These are phyloP conservation scores for Charanyca ferruginea DNA, from an alignment of 2,888 invertebrate genomes.

Conservation along the genomic window DNA sequence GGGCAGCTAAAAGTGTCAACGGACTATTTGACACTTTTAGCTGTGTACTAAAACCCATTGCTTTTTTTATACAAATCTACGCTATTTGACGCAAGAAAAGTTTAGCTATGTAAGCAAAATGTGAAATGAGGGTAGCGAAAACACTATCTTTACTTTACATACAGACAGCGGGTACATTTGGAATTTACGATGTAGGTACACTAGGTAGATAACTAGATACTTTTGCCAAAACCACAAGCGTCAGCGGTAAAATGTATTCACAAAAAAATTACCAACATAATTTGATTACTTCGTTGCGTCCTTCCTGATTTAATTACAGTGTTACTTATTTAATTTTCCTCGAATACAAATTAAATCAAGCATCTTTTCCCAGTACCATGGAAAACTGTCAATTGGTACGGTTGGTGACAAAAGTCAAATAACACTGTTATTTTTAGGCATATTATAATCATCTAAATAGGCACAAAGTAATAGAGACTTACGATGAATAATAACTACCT, in stretches of 20 bases:
- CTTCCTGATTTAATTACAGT: slow-evolving; percentile 3
- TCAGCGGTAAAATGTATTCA: not conserved
- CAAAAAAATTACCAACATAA: not conserved
- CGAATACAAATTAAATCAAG: not conserved
- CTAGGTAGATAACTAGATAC: not conserved
- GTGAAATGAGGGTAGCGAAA: slow-evolving; percentile 23
- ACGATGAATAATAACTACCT: no score
- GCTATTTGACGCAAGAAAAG: not conserved
- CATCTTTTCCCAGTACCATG: not conserved
- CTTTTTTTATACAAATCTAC: not conserved
- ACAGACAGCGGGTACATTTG: slow-evolving; percentile 9
- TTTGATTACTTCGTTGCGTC: not conserved
- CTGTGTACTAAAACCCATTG: not conserved
- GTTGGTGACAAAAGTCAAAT: not conserved
- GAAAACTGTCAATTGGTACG: slow-evolving; percentile 7
- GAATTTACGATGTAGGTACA: slow-evolving; percentile 26
- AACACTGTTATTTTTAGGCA: not conserved
- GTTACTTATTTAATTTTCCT: not conserved
- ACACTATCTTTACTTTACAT: slow-evolving; percentile 13
- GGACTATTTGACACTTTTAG: slow-evolving; percentile 2
- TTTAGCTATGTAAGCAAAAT: not conserved
- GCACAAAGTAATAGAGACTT: not conserved
- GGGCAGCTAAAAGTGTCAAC: no score
- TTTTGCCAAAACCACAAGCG: slow-evolving; percentile 7
- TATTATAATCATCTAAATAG: not conserved